Conservation (phyloP, 1,140 invertebrate genomes). For the Drosophila ercepeae region DNA sequence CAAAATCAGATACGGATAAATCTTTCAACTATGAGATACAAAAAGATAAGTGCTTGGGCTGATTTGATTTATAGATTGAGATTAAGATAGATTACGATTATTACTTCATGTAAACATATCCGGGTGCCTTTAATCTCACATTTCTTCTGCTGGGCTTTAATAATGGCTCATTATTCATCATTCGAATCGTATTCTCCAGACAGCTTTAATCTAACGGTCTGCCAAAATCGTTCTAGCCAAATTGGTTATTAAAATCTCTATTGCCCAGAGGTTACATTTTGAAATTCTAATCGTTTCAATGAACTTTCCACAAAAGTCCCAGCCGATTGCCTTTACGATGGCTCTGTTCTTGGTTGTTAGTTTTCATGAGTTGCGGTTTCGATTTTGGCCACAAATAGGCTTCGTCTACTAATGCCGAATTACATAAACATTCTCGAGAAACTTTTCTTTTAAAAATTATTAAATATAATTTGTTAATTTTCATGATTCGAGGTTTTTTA, state of each 20-base stretch:
- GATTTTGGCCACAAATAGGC: background rate
- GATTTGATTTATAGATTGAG: background rate
- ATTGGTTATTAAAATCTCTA: conserved; percentile 5
- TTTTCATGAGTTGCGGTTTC: conserved; percentile 24
- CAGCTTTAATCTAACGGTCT: background rate
- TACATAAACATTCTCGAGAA: conserved; percentile 2
- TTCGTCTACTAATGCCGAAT: background rate
- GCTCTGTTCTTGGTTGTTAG: conserved; percentile 24
- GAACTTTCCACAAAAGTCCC: conserved; percentile 26
- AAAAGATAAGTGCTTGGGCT: background rate
- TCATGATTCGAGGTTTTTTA: conserved; percentile 21
- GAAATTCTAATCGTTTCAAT: conserved; percentile 29
- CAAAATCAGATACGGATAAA: background rate
- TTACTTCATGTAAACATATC: background rate
- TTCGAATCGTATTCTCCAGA: background rate
- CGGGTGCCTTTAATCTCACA: background rate
- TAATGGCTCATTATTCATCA: background rate
- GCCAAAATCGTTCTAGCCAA: background rate
- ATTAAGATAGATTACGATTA: background rate
- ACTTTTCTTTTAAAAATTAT: background rate
- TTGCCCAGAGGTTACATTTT: background rate
- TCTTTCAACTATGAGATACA: background rate
- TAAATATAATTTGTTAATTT: conserved; percentile 23
- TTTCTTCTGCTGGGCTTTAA: background rate
- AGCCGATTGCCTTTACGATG: conserved; percentile 1